Conservation (phyloP, 2,797 vertebrate genomes). For the Sarcophilus harrisii region DNA sequence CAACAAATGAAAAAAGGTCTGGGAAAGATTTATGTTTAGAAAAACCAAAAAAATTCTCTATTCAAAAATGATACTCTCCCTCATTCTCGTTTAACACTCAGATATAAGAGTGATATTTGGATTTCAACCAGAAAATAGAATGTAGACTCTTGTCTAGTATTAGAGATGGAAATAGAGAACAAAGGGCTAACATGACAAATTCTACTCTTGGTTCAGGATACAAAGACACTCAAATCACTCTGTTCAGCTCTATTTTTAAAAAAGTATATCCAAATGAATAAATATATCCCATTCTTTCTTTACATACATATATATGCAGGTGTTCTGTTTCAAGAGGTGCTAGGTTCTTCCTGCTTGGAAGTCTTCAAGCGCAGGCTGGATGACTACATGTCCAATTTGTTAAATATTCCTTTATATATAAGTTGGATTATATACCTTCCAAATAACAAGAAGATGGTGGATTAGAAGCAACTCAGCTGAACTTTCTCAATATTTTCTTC, state of each 20-base stretch:
- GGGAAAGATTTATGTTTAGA: background rate
- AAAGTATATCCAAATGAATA: background rate
- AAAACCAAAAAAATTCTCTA: background rate
- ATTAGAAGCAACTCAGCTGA: background rate
- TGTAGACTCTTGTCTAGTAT: background rate
- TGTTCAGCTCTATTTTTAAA: background rate
- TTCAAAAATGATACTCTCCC: background rate
- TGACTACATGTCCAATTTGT: background rate
- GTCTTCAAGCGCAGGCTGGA: background rate
- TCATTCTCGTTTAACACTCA: background rate
- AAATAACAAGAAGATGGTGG: background rate
- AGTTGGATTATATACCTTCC: background rate
- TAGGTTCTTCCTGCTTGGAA: background rate
- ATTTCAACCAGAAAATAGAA: conserved; percentile 35
- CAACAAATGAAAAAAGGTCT: background rate
- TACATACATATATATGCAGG: background rate
- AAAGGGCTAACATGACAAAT: background rate
- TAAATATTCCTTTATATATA: background rate
- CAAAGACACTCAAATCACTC: background rate
- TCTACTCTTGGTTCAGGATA: background rate
- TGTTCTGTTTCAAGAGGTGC: background rate
- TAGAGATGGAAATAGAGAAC: background rate
- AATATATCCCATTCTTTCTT: background rate
- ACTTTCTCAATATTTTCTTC: background rate
- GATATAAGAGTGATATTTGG: background rate